Conservation (phyloP, 2,113 vertebrate genomes). For the Scalopus aquaticus region DNA sequence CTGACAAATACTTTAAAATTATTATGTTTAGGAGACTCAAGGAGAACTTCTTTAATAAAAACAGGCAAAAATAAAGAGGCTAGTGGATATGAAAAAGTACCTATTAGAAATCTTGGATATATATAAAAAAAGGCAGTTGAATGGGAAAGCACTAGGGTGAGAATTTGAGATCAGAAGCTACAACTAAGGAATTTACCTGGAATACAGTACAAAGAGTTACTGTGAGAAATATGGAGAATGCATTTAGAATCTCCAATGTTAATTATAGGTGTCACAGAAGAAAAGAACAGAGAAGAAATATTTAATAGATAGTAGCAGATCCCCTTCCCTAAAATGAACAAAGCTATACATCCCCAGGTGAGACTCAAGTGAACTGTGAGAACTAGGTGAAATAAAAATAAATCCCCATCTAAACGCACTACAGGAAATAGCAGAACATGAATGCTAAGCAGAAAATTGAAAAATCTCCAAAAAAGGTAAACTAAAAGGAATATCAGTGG, state of each 20-base stretch:
- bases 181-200: neutral
- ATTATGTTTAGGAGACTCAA: neutral
- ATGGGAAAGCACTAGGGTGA: neutral
- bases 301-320: neutral
- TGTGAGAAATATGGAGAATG: neutral
- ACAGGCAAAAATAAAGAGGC: neutral
- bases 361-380: neutral
- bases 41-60: neutral
- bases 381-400: neutral
- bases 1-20: neutral
- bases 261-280: neutral
- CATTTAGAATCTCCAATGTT: neutral
- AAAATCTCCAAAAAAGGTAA: neutral
- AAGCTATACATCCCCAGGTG: neutral
- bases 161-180: neutral
- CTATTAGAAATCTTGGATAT: neutral
- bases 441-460: neutral
- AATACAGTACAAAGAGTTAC: neutral
- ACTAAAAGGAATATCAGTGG: too few species aligned
- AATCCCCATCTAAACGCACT: neutral
- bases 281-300: neutral
- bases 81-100: neutral
- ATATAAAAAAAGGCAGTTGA: neutral
- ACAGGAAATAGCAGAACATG: neutral
- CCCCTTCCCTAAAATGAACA: neutral